A percentile compares a stretch with the other conserved stretches of the same genome.
These are phyloP conservation scores for Cyprinodon diabolis DNA, from an alignment of 2,797 vertebrate species.

Conservation along the genomic window DNA sequence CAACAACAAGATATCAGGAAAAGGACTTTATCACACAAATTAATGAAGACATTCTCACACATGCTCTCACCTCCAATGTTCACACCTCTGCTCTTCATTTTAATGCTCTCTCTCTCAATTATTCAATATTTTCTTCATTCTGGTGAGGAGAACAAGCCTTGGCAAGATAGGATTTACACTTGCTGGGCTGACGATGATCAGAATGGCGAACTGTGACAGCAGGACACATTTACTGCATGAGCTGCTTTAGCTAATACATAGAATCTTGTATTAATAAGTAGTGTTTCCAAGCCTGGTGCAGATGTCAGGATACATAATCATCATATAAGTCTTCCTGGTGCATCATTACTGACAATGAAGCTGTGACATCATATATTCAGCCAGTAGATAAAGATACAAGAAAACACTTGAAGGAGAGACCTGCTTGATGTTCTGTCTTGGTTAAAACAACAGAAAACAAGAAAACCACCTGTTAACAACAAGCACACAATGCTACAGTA, in stretches of 20 bases:
- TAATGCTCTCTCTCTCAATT: conserved; percentile 22
- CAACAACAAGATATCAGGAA: neutral
- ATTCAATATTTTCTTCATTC: conserved; percentile 32
- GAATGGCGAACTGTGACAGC: conserved; percentile 29
- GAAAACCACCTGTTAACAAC: neutral
- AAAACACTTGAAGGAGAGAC: conserved; percentile 29
- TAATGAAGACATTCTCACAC: conserved; percentile 14
- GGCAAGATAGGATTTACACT: conserved; percentile 17
- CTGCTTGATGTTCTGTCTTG: conserved; percentile 29
- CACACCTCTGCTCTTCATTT: conserved; percentile 37
- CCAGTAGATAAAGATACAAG: conserved; percentile 38
- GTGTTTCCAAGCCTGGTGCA: conserved; percentile 27
- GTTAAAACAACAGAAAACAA: conserved; percentile 37
- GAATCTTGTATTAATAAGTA: conserved; percentile 41
- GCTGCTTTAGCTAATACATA: conserved; percentile 27
- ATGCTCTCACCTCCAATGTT: conserved; percentile 30
- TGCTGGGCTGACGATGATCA: conserved; percentile 25
- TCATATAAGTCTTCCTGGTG: conserved; percentile 42
- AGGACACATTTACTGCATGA: conserved; percentile 22
- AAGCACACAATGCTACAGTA: neutral
- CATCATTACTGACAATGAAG: conserved; percentile 48
- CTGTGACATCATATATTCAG: conserved; percentile 36
- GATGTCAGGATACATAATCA: conserved; percentile 57
- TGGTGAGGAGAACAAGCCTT: conserved; percentile 12
- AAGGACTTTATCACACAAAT: conserved; percentile 10